phyloP scores from a whole-genome alignment of 2,797 vertebrate genomes.

The Moxostoma hubbsi region DNA sequence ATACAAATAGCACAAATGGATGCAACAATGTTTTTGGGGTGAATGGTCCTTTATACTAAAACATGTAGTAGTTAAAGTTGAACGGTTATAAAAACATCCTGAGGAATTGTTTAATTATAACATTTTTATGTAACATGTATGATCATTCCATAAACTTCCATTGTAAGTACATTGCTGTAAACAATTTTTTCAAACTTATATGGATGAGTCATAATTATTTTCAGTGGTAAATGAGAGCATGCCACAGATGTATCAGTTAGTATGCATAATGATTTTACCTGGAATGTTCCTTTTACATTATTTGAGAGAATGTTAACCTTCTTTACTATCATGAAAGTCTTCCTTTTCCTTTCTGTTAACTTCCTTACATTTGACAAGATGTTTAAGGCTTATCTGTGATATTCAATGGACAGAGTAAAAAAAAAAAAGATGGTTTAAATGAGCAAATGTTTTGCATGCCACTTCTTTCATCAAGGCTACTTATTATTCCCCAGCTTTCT shows the following conservation, averaged over 20 bases:
- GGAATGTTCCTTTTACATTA: neutral
- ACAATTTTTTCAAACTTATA: too few species aligned
- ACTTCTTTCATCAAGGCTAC: slow-evolving; percentile 57
- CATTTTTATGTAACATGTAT: neutral
- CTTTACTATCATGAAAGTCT: slow-evolving; percentile 1
- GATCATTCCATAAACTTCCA: neutral
- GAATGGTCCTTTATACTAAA: too few species aligned
- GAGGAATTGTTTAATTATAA: neutral
- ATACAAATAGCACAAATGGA: too few species aligned
- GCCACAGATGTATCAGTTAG: neutral
- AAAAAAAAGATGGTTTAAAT: slow-evolving; percentile 36
- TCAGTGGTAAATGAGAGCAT: neutral
- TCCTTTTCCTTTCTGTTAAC: slow-evolving; percentile 63
- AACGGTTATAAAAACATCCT: neutral
- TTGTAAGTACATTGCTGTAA: too few species aligned
- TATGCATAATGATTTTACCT: neutral
- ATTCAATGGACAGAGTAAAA: slow-evolving; percentile 49
- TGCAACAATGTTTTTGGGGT: too few species aligned
- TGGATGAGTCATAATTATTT: too few species aligned
- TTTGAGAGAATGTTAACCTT: neutral
- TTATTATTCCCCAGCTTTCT: slow-evolving; percentile 56
- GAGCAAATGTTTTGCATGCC: slow-evolving; percentile 55
- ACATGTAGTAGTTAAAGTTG: too few species aligned
- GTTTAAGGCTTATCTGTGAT: slow-evolving; percentile 46
- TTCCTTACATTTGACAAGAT: slow-evolving; percentile 32